phyloP scores from a whole-genome alignment of 64 coral and sea anemone genomes.

The Exaiptasia diaphana region DNA sequence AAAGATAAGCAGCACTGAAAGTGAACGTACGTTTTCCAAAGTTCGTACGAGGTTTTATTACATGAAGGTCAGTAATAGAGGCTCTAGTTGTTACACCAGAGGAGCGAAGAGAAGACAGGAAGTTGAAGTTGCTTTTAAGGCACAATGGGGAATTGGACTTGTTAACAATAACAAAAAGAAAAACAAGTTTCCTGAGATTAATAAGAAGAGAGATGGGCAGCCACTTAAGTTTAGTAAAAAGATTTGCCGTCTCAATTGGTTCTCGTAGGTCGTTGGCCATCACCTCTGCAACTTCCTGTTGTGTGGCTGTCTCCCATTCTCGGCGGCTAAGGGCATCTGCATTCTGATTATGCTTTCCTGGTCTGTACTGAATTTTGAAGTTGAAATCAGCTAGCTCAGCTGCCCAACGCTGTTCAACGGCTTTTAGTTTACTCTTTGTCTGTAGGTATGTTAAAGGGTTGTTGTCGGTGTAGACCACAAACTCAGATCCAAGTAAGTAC shows the following conservation, averaged over 20 bases:
- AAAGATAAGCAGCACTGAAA: not conserved
- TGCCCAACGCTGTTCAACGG: slow-evolving; percentile 27
- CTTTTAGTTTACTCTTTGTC: slow-evolving; percentile 37
- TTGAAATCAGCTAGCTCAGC: slow-evolving; percentile 33
- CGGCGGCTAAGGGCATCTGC: slow-evolving; percentile 36
- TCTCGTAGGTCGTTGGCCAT: no score
- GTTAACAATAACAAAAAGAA: slow-evolving; percentile 9
- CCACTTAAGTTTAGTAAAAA: slow-evolving; percentile 15
- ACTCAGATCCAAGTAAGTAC: not conserved
- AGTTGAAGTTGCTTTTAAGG: slow-evolving; percentile 22
- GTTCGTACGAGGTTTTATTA: no score
- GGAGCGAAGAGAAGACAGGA: not conserved
- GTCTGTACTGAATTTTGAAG: slow-evolving; percentile 39
- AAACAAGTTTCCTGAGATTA: not conserved
- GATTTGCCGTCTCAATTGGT: no score
- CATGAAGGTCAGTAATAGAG: no score
- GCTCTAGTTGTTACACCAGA: not conserved
- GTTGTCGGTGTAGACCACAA: slow-evolving; percentile 10
- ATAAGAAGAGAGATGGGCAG: slow-evolving; percentile 3
- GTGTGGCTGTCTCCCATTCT: no score
- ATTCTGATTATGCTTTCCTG: slow-evolving; percentile 34
- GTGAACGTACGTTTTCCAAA: not conserved
- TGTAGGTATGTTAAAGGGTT: slow-evolving; percentile 31
- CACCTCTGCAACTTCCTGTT: no score
- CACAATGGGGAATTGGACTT: slow-evolving; percentile 9